Percentiles rank a stretch among this genome's conserved stretches.
phyloP scores from a whole-genome alignment of 2,888 invertebrate species.

The Isoperla grammatica region DNA sequence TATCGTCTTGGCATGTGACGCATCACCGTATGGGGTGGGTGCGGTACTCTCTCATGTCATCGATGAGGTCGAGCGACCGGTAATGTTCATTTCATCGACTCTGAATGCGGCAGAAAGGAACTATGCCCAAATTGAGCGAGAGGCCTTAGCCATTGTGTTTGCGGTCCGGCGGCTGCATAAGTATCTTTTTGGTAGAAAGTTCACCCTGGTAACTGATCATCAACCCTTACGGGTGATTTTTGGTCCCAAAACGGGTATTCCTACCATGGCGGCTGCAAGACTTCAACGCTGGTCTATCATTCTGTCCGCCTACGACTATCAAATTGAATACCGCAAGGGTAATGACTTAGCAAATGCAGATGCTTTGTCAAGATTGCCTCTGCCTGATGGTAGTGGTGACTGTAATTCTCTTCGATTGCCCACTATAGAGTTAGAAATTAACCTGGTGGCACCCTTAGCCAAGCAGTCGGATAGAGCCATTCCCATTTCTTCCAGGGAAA shows the following conservation, averaged over 20 bases:
- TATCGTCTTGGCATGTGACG: conserved; percentile 1
- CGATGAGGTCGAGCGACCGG: neutral
- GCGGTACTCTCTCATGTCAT: conserved; percentile 16
- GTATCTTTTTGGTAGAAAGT: conserved; percentile 33
- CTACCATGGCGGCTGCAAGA: conserved; percentile 30
- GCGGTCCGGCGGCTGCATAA: conserved; percentile 30
- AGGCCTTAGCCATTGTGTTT: conserved; percentile 21
- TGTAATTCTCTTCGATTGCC: too few species aligned
- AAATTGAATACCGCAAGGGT: conserved; percentile 20
- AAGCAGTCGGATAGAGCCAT: neutral
- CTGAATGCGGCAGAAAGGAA: neutral
- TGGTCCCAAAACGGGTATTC: conserved; percentile 31
- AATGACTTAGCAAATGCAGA: conserved; percentile 4
- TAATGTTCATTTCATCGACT: conserved; percentile 2
- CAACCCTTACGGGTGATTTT: conserved; percentile 31
- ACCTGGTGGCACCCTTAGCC: neutral
- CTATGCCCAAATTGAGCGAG: neutral
- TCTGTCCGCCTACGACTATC: conserved; percentile 31
- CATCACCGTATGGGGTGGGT: conserved; percentile 11
- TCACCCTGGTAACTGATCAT: conserved; percentile 30
- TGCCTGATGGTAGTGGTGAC: too few species aligned
- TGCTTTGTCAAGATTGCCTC: conserved; percentile 14
- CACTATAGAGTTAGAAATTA: neutral
- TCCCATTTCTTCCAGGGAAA: neutral
- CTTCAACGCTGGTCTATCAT: conserved; percentile 33